Percentiles rank a stretch among this genome's conserved stretches.
phyloP scores from a whole-genome alignment of 2,113 vertebrate genomes.

The Neodontobutis hainanensis region DNA sequence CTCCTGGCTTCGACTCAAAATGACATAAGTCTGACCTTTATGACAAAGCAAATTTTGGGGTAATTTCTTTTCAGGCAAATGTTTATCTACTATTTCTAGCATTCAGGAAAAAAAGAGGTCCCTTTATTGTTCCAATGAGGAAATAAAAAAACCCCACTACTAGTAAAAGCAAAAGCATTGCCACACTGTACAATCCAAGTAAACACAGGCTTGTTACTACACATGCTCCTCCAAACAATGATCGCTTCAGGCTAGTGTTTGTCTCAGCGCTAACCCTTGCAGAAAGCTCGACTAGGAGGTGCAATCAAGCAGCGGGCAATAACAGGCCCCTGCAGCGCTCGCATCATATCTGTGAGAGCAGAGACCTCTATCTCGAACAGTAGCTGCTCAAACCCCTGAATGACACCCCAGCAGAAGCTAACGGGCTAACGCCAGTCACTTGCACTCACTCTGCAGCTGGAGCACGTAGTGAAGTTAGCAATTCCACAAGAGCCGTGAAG shows the following conservation, averaged over 20 bases:
- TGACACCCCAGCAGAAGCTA: slow-evolving; percentile 8
- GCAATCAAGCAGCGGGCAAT: slow-evolving; percentile 32
- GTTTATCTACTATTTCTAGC: too few relatives aligned
- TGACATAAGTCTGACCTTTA: too few relatives aligned
- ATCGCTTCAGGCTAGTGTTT: not conserved
- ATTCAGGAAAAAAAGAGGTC: not conserved
- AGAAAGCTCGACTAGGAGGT: slow-evolving; percentile 21
- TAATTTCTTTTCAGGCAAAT: too few relatives aligned
- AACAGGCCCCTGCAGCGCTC: slow-evolving; percentile 6
- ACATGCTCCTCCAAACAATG: not conserved
- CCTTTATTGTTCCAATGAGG: slow-evolving; percentile 35
- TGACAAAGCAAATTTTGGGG: too few relatives aligned
- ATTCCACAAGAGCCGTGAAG: not conserved
- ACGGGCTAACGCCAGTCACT: slow-evolving; percentile 11
- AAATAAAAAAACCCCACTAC: slow-evolving; percentile 38
- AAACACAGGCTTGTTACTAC: slow-evolving; percentile 18
- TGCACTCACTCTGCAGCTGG: slow-evolving; percentile 12
- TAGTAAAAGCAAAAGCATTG: slow-evolving; percentile 30
- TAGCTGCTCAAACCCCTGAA: slow-evolving; percentile 11
- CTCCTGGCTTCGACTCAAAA: too few relatives aligned
- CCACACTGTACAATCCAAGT: slow-evolving; percentile 6
- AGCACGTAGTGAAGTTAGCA: not conserved
- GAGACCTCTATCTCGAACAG: slow-evolving; percentile 8
- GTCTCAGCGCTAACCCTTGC: not conserved
- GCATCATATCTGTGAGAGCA: not conserved